Percentiles rank a stretch among this genome's conserved stretches.
These are phyloP conservation scores for Drosophila stalkeri DNA, from an alignment of 2,888 invertebrate genomes.

Conservation along the genomic window DNA sequence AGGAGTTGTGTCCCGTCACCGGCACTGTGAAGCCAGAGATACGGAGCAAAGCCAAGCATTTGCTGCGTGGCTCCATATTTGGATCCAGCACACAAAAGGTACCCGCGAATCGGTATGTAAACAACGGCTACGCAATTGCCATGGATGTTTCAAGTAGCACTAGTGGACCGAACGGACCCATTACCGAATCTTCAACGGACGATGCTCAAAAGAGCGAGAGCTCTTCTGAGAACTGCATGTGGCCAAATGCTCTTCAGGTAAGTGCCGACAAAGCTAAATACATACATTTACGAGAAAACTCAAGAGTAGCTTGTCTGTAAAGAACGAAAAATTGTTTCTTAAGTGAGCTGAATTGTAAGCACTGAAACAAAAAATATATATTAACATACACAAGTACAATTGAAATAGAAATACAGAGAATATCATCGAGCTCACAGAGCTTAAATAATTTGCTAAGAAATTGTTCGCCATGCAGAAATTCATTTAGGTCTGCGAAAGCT, in stretches of 20 bases:
- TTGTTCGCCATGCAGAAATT: constrained; percentile 2
- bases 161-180: constrained; percentile 41
- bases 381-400: background rate
- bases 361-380: background rate
- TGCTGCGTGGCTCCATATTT: constrained; percentile 83
- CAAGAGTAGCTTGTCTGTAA: background rate
- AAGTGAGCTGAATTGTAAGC: constrained; percentile 3
- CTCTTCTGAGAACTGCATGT: constrained; percentile 87
- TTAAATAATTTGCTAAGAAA: constrained; percentile 12
- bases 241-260: constrained; percentile 93
- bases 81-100: constrained; percentile 79
- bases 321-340: background rate
- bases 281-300: background rate
- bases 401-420: background rate
- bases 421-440: constrained; percentile 15
- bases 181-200: constrained; percentile 39
- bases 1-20: constrained; percentile 81
- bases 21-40: constrained; percentile 64
- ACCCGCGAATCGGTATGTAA: constrained; percentile 79
- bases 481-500: constrained; percentile 1
- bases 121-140: constrained; percentile 63
- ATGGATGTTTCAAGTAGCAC: constrained; percentile 50
- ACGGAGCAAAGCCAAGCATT: constrained; percentile 79
- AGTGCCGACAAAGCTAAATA: constrained; percentile 85
- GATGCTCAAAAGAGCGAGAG: constrained; percentile 59